Evolutionary conservation across 2,797 vertebrate genomes (phyloP).

Genomic region (Pelochelys cantorii): DNA sequence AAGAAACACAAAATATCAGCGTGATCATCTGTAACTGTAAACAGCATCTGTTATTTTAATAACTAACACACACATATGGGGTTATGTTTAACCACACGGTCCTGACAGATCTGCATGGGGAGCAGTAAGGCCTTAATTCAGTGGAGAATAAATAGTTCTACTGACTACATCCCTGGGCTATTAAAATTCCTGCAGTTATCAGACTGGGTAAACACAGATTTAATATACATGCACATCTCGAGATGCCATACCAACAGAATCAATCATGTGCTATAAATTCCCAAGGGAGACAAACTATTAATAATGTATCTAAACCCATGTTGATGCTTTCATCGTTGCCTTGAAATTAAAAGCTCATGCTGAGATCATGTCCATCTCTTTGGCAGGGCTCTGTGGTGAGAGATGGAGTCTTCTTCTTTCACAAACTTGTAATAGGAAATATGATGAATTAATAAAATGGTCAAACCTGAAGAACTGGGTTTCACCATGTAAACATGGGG

Average conservation of each 20-base stretch:
- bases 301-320: not conserved
- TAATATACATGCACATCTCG: rapidly evolving
- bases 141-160: not conserved
- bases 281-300: not conserved
- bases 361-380: not conserved
- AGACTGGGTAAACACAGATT: not conserved
- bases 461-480: not conserved
- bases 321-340: not conserved
- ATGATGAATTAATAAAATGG: not conserved
- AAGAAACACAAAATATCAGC: rapidly evolving
- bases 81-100: not conserved
- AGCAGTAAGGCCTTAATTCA: not conserved
- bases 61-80: not conserved
- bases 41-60: not conserved
- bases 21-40: not conserved
- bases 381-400: not conserved
- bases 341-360: not conserved
- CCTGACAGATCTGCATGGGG: rapidly evolving
- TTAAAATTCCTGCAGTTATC: not conserved
- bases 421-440: not conserved
- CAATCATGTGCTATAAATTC: not conserved
- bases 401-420: not conserved
- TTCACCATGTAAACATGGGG: not conserved
- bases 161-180: rapidly evolving
- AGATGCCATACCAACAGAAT: not conserved